Conservation (phyloP, 2,113 vertebrate species). For the Cryptotis parvus region DNA sequence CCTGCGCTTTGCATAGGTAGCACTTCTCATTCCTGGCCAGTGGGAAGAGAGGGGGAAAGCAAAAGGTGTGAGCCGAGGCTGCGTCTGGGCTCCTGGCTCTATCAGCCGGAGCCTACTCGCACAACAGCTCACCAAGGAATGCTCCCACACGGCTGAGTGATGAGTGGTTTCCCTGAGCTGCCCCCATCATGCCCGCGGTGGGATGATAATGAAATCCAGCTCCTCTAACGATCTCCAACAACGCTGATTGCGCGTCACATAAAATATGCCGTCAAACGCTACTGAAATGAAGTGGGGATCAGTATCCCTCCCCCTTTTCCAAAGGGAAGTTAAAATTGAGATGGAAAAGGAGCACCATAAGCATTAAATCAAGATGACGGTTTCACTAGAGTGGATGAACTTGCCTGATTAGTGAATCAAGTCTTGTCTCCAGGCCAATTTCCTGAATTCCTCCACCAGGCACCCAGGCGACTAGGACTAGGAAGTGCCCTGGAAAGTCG, state of each 20-base stretch:
- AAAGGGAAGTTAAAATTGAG: constrained; percentile 84
- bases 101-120: constrained; percentile 75
- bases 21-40: constrained; percentile 92
- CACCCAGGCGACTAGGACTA: constrained; percentile 51
- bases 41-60: constrained; percentile 78
- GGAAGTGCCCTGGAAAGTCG: constrained; percentile 59
- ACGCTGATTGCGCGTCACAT: constrained; percentile 85
- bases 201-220: constrained; percentile 87
- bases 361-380: constrained; percentile 85
- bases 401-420: constrained; percentile 86
- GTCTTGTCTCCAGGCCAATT: constrained; percentile 79
- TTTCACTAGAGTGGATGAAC: constrained; percentile 83
- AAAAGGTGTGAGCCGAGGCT: constrained; percentile 78
- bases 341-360: constrained; percentile 83
- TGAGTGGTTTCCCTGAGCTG: constrained; percentile 82
- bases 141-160: constrained; percentile 76
- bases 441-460: constrained; percentile 79
- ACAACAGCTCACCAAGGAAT: constrained; percentile 77
- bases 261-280: constrained; percentile 87
- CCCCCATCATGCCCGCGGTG: constrained; percentile 84
- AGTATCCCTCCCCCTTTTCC: constrained; percentile 73
- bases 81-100: constrained; percentile 63
- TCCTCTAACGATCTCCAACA: constrained; percentile 88
- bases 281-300: constrained; percentile 84
- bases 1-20: constrained; percentile 90